Base-by-base conservation (phyloP, 2,888 invertebrate genomes). In the Anagyrus pseudococci region DNA sequence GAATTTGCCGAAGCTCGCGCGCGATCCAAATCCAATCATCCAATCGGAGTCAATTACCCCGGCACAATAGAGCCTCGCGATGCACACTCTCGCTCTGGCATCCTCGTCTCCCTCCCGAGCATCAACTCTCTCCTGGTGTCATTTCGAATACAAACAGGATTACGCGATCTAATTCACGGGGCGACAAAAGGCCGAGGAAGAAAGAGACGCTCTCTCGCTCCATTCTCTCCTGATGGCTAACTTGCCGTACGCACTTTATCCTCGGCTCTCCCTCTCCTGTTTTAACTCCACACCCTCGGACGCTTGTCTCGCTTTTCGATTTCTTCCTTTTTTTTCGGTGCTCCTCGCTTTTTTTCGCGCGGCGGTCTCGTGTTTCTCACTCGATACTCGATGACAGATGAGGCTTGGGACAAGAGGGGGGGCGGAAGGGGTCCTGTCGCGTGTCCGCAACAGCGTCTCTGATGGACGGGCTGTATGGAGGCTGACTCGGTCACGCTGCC, bases 41-140 rank as follows among this genome's bases (percentile, higher is more conserved):
- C 78, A 79, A 79, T 80, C 80, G 76, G 77, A 79, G 77, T 79
- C 80, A 80, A 80, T 80, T 80, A 80, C 76, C 70, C 71, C 62
- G 68, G 72, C 72, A 78, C 78, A 79, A 78, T 77, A 73, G 54
- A 41, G 37, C 19, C 4, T n/a, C 40, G 46, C 20, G 17, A 13
- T 17, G 17, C 26, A 10, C 54, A 1, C 4, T 26, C 10, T 29
- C 8, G 19, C 33, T n/a, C n/a, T n/a, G n/a, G n/a, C 22, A 25
- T 23, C 19, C 17, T 41, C 23, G 17, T 19, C 23, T 3, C n/a
- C 17, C 13, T 13, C 55, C 15, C 33, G 33, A 79, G 76, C 75
- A 77, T 77, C 78, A 77, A 77, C 73, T 71, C 69, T 71, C 71
- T 74, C 73, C 75, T 74, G 73, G 77, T 78, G 78, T 80, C 78